These are phyloP conservation scores for Ploceus nigricollis DNA, from an alignment of 2,113 vertebrate genomes.

Conservation along the genomic window DNA sequence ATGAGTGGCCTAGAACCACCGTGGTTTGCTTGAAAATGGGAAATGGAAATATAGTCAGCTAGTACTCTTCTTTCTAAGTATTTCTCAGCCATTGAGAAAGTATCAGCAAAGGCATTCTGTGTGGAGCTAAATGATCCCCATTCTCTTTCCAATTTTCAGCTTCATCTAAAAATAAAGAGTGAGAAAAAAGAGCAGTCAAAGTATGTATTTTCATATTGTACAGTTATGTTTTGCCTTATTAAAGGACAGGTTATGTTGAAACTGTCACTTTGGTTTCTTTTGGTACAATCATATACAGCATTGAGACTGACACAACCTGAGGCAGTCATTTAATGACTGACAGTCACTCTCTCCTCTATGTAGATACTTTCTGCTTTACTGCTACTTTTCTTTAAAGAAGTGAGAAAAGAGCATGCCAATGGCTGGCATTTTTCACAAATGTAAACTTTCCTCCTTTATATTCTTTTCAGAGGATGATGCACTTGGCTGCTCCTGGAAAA, in stretches of 20 bases:
- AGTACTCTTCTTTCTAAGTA: not conserved
- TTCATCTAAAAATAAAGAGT: not conserved
- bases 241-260: not conserved
- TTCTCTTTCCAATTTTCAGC: not conserved
- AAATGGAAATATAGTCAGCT: not conserved
- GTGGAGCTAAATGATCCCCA: not conserved
- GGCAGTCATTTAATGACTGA: not conserved
- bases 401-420: not conserved
- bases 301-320: not conserved
- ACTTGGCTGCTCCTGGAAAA: slow-evolving; percentile 54
- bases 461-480: slow-evolving; percentile 36
- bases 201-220: not conserved
- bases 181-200: not conserved
- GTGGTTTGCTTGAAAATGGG: not conserved
- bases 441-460: slow-evolving; percentile 16
- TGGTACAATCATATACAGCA: not conserved
- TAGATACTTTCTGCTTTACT: not conserved
- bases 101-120: not conserved
- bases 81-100: not conserved
- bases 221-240: not conserved
- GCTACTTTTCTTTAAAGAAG: not conserved
- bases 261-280: not conserved
- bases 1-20: not conserved
- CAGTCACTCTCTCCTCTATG: not conserved
- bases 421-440: not conserved